phyloP scores from a whole-genome alignment of 2,113 vertebrate species.

The Hippoglossus stenolepis region DNA sequence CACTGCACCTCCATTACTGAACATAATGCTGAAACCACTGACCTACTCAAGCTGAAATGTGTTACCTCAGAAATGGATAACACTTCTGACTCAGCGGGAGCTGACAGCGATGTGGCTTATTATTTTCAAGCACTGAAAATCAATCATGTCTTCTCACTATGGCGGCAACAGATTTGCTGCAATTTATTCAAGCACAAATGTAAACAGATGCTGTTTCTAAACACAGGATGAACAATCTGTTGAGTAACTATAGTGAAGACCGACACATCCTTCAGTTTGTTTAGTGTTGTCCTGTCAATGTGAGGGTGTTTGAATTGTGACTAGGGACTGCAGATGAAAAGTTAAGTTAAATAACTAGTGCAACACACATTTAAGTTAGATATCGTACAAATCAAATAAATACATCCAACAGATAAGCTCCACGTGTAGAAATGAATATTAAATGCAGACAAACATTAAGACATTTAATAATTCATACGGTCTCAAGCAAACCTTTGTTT shows the following conservation, averaged over 20 bases:
- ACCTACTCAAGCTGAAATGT: conserved; percentile 22
- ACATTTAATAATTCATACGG: background rate
- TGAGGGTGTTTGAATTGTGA: background rate
- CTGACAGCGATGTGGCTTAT: conserved; percentile 21
- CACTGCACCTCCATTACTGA: conserved; percentile 11
- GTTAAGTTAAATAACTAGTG: too few species aligned
- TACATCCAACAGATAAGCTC: background rate
- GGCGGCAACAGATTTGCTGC: conserved; percentile 9
- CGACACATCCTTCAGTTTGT: background rate
- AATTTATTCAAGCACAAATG: conserved; percentile 14
- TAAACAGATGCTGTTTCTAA: conserved; percentile 41
- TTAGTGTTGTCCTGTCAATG: background rate
- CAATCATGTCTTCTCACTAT: conserved; percentile 36
- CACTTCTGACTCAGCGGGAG: conserved; percentile 35
- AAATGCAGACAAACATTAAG: conserved; percentile 5
- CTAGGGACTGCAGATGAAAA: background rate
- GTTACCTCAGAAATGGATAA: conserved; percentile 39
- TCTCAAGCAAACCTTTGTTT: background rate
- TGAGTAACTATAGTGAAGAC: background rate
- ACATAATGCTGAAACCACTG: conserved; percentile 32
- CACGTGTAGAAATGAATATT: background rate
- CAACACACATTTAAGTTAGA: background rate
- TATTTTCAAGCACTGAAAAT: conserved; percentile 46
- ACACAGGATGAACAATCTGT: conserved; percentile 6
- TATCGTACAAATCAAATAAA: background rate